phyloP scores from a whole-genome alignment of 2,888 invertebrate genomes.

The Nephrotoma guestfalica region DNA sequence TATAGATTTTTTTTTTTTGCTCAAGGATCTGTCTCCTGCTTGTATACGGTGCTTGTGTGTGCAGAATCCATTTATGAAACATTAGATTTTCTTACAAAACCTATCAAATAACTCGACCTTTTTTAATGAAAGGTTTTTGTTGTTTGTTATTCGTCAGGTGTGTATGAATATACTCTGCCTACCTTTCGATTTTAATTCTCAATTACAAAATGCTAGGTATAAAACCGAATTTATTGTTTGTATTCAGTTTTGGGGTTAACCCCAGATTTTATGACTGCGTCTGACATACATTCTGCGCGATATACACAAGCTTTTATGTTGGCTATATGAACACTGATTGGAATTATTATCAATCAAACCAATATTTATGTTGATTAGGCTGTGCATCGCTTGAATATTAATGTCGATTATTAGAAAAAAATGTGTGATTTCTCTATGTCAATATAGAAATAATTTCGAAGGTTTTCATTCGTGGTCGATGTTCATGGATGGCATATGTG shows the following conservation, averaged over 20 bases:
- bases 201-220: background rate
- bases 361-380: background rate
- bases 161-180: background rate
- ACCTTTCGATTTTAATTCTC: background rate
- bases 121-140: background rate
- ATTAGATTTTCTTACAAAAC: background rate
- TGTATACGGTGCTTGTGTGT: background rate
- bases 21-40: background rate
- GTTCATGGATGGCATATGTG: background rate
- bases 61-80: background rate
- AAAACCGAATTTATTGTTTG: background rate
- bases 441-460: background rate
- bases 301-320: background rate
- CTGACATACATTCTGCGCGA: background rate
- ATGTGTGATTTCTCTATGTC: background rate
- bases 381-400: background rate
- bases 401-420: background rate
- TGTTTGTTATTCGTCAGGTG: background rate
- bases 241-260: background rate
- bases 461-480: background rate
- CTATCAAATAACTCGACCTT: background rate
- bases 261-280: background rate
- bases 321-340: background rate
- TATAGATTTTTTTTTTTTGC: background rate
- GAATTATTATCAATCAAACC: background rate